Percentiles rank a stretch among this genome's conserved stretches.
Evolutionary conservation across 2,797 vertebrate genomes (phyloP).

Genomic region (Parauchenoglanis punctatus): DNA sequence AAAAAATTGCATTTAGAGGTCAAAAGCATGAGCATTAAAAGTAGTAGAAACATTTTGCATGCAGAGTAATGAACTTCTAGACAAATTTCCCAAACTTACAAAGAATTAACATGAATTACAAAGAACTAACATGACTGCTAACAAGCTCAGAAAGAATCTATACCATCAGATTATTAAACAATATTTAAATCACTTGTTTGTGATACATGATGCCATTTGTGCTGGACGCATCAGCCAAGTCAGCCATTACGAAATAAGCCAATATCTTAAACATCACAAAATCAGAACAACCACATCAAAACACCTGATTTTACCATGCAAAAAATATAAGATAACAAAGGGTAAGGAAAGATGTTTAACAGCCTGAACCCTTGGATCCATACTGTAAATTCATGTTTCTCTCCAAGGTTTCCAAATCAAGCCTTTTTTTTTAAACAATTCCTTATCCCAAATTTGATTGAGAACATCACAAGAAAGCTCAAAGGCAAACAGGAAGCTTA

Average conservation of each 20-base stretch:
- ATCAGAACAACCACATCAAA: neutral
- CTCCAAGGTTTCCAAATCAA: neutral
- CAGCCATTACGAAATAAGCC: neutral
- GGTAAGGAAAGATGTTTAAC: neutral
- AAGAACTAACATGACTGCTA: neutral
- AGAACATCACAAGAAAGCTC: neutral
- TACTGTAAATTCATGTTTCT: neutral
- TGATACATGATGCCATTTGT: neutral
- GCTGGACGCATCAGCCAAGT: neutral
- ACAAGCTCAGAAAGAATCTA: neutral
- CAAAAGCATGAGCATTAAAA: neutral
- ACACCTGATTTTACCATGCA: neutral
- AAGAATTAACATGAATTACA: neutral
- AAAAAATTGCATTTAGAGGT: neutral
- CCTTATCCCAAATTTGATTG: neutral
- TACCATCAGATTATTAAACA: neutral
- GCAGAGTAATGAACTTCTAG: neutral
- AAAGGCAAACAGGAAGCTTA: constrained; percentile 24
- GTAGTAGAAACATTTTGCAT: neutral
- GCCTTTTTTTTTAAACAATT: neutral
- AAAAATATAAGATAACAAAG: neutral
- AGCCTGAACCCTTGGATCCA: neutral
- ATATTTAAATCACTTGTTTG: neutral
- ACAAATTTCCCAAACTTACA: neutral
- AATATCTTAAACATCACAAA: neutral